These are phyloP conservation scores for Lycodopsis pacificus DNA, from an alignment of 2,797 vertebrate genomes.

Conservation along the genomic window DNA sequence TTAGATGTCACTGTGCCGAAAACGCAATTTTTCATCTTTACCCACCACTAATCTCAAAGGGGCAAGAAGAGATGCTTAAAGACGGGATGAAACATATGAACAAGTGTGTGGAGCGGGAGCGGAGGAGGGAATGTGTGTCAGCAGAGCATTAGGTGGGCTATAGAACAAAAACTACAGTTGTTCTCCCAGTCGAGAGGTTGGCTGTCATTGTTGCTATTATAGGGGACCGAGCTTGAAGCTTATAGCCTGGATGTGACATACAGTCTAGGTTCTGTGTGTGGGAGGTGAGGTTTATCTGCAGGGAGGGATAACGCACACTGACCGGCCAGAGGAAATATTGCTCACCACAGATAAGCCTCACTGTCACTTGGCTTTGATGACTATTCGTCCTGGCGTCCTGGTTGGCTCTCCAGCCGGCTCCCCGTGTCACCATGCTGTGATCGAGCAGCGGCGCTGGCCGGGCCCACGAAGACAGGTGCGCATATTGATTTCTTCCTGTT, in stretches of 20 bases:
- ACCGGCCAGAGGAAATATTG: constrained; percentile 68
- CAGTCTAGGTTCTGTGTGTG: constrained; percentile 56
- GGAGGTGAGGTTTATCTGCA: constrained; percentile 68
- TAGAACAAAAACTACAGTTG: constrained; percentile 74
- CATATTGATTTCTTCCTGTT: constrained; percentile 74
- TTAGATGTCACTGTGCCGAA: constrained; percentile 85
- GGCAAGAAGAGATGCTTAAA: constrained; percentile 73
- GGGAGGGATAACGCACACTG: constrained; percentile 70
- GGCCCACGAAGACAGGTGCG: constrained; percentile 54
- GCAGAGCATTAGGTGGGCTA: constrained; percentile 77
- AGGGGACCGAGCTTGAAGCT: constrained; percentile 40
- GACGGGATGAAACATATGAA: constrained; percentile 60
- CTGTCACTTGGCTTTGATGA: constrained; percentile 74
- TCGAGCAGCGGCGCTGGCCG: constrained; percentile 48
- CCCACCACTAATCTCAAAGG: constrained; percentile 80
- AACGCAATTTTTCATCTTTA: constrained; percentile 86
- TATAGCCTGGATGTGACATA: constrained; percentile 69
- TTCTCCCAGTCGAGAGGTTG: constrained; percentile 58
- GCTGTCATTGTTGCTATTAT: constrained; percentile 57
- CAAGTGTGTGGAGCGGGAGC: constrained; percentile 21
- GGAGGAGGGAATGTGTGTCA: constrained; percentile 67
- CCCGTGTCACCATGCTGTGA: constrained; percentile 58
- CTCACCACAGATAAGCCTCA: constrained; percentile 72
- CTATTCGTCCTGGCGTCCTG: constrained; percentile 67
- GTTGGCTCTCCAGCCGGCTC: constrained; percentile 47